Evolutionary conservation across 1,140 invertebrate species (phyloP).

Genomic region (Formica selysi): DNA sequence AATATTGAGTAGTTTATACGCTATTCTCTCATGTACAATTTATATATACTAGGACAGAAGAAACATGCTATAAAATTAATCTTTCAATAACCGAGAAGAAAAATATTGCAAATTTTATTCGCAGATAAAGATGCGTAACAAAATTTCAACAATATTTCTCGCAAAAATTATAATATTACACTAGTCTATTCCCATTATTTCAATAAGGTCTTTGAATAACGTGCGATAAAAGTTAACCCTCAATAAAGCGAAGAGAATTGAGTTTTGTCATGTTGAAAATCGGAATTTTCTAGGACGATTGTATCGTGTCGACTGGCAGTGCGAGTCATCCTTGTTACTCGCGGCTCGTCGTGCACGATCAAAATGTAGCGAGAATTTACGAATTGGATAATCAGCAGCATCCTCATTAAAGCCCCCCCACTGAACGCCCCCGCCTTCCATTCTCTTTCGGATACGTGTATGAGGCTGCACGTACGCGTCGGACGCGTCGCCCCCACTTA

Average conservation of each 20-base stretch:
- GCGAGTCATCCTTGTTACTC: conserved; percentile 80
- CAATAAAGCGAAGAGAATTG: background rate
- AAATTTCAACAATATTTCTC: background rate
- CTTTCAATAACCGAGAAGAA: no score
- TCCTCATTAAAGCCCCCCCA: conserved; percentile 86
- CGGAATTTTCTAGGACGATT: conserved; percentile 56
- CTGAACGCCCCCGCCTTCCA: conserved; percentile 84
- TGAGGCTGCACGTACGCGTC: conserved; percentile 42
- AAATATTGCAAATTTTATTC: no score
- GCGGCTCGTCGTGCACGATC: conserved; percentile 82
- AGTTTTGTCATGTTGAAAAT: conserved; percentile 33
- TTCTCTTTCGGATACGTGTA: conserved; percentile 73
- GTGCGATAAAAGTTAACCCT: background rate
- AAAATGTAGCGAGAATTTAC: conserved; percentile 87
- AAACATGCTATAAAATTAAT: no score
- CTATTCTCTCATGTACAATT: no score
- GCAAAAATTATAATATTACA: background rate
- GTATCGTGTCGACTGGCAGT: conserved; percentile 40
- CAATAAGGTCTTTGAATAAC: background rate
- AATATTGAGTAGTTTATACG: no score
- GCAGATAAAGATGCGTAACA: no score
- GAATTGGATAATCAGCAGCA: conserved; percentile 87
- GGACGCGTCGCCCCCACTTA: conserved; percentile 65
- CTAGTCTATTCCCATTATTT: background rate
- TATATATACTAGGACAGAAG: no score